Evolutionary conservation across 2,797 vertebrate genomes (phyloP).

Genomic region (Eremophila alpestris): DNA sequence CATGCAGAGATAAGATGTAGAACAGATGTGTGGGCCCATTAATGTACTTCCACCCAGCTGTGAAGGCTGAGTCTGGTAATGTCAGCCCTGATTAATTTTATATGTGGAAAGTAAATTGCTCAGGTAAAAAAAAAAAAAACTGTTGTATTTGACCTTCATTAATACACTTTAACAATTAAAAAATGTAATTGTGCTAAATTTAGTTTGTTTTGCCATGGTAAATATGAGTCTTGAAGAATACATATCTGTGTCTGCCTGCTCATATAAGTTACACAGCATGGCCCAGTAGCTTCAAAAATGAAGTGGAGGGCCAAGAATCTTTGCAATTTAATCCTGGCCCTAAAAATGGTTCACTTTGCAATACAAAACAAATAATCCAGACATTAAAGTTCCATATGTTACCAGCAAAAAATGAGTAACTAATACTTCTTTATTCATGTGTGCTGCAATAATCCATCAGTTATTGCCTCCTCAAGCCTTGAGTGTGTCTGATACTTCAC

Average conservation of each 20-base stretch:
- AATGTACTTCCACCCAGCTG: neutral
- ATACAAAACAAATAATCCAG: neutral
- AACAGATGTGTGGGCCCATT: slow-evolving; percentile 3
- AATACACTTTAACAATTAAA: neutral
- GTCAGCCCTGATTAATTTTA: neutral
- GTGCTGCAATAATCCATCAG: neutral
- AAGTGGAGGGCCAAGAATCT: neutral
- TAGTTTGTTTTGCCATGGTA: neutral
- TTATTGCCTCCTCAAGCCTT: neutral
- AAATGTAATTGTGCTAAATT: neutral
- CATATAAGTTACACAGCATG: neutral
- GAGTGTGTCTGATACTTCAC: neutral
- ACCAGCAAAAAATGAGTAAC: neutral
- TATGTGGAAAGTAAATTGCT: neutral
- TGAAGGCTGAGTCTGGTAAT: neutral
- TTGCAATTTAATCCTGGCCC: neutral
- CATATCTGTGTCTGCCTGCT: neutral
- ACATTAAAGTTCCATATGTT: neutral
- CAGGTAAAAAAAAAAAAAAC: neutral
- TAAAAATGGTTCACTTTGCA: neutral
- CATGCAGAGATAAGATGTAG: neutral
- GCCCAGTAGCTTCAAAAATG: neutral
- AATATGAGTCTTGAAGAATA: neutral
- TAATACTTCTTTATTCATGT: neutral
- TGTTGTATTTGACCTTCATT: neutral